phyloP scores from a whole-genome alignment of 53 echinoderm and acorn worm species.

The Echinometra lucunter region DNA sequence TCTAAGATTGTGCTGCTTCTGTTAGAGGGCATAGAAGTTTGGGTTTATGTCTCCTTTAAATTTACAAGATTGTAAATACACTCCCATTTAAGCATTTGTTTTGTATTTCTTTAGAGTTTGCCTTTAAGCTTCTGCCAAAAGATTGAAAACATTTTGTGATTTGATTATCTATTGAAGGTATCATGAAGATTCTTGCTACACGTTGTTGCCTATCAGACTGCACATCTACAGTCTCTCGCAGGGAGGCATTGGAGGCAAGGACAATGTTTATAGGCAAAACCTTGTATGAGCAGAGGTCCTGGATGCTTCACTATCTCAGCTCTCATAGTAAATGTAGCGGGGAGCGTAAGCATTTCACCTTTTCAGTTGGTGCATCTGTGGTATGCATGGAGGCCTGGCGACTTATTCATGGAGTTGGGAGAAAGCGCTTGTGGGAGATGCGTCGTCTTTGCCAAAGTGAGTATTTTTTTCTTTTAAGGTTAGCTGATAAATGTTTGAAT shows the following conservation, averaged over 20 bases:
- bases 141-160: too few relatives aligned
- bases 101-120: too few relatives aligned
- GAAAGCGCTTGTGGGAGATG: not conserved
- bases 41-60: too few relatives aligned
- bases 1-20: too few relatives aligned
- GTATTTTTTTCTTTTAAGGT: not conserved
- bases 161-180: not conserved
- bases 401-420: not conserved
- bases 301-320: not conserved
- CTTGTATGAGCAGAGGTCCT: slow-evolving; percentile 4
- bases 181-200: slow-evolving; percentile 9
- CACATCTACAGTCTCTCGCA: slow-evolving; percentile 8
- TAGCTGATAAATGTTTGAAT: too few relatives aligned
- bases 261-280: not conserved
- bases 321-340: not conserved
- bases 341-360: not conserved
- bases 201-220: not conserved
- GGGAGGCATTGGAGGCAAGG: slow-evolving; percentile 21
- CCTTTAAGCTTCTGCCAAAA: too few relatives aligned
- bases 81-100: too few relatives aligned
- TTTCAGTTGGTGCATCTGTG: not conserved
- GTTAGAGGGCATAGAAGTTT: too few relatives aligned
- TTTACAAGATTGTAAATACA: not conserved
- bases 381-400: slow-evolving; percentile 7
- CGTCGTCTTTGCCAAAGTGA: not conserved